These are phyloP conservation scores for Cyrtodaria siliqua DNA, from an alignment of 2,888 invertebrate genomes.

Conservation along the genomic window DNA sequence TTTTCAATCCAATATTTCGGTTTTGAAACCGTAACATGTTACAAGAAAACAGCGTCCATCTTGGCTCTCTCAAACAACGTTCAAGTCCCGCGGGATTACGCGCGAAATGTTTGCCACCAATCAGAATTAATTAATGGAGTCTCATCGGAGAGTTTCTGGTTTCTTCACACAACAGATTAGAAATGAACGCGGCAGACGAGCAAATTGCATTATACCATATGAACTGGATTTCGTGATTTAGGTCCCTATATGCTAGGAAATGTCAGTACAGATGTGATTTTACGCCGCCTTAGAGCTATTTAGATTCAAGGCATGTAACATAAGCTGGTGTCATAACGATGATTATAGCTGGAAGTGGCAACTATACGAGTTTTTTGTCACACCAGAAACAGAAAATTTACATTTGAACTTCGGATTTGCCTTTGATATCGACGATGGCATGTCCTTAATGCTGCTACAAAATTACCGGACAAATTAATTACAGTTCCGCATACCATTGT, in stretches of 20 bases:
- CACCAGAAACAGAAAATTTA: background rate
- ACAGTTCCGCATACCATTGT: too few relatives aligned
- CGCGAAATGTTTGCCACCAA: slow-evolving; percentile 54
- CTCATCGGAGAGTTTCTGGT: slow-evolving; percentile 55
- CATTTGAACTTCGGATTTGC: slow-evolving; percentile 5
- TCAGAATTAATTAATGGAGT: slow-evolving; percentile 62
- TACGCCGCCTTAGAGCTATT: slow-evolving; percentile 8
- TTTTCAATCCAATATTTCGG: slow-evolving; percentile 27
- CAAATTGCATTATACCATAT: slow-evolving; percentile 13
- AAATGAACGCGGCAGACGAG: slow-evolving; percentile 10
- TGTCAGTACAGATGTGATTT: slow-evolving; percentile 25
- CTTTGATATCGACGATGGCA: background rate
- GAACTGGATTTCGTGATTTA: slow-evolving; percentile 20
- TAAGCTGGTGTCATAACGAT: background rate
- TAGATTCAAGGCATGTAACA: slow-evolving; percentile 10
- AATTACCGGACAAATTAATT: too few relatives aligned
- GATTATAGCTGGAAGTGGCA: slow-evolving; percentile 2
- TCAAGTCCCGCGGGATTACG: slow-evolving; percentile 40
- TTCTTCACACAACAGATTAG: slow-evolving; percentile 51
- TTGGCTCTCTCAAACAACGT: slow-evolving; percentile 42
- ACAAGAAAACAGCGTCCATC: slow-evolving; percentile 41
- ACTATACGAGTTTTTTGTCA: background rate
- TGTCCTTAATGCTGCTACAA: too few relatives aligned
- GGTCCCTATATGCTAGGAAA: slow-evolving; percentile 11
- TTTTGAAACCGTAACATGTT: background rate